Conservation (phyloP, 2,113 vertebrate genomes). For the Gobio gobio region DNA sequence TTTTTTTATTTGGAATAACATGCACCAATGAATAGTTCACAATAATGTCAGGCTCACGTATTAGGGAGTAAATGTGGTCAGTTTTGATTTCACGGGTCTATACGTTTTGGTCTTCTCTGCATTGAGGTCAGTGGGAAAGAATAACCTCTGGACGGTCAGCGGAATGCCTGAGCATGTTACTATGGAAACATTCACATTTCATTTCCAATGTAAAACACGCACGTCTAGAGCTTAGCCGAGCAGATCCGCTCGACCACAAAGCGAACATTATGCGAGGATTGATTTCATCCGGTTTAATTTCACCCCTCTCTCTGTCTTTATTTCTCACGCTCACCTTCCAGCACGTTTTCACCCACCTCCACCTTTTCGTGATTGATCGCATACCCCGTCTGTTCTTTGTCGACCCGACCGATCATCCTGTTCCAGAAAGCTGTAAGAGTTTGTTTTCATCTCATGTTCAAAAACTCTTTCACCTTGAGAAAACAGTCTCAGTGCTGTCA, state of each 20-base stretch:
- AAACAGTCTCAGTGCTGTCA: neutral
- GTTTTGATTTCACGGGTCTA: constrained; percentile 3
- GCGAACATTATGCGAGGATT: constrained; percentile 32
- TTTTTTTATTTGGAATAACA: neutral
- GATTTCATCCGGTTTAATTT: constrained; percentile 15
- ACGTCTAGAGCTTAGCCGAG: constrained; percentile 12
- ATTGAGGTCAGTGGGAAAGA: constrained; percentile 12
- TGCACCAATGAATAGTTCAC: neutral
- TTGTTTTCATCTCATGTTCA: constrained; percentile 29
- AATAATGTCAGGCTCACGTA: neutral
- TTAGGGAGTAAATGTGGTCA: neutral
- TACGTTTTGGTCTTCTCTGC: constrained; percentile 1
- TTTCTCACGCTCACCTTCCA: constrained; percentile 19
- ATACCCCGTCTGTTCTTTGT: constrained; percentile 19
- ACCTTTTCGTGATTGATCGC: constrained; percentile 16
- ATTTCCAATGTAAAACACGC: constrained; percentile 45
- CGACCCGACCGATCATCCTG: constrained; percentile 28
- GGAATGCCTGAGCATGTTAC: constrained; percentile 37
- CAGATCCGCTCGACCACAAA: constrained; percentile 12
- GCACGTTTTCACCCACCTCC: neutral
- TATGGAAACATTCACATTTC: constrained; percentile 47
- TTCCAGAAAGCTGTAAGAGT: constrained; percentile 31
- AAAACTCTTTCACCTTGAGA: constrained; percentile 36
- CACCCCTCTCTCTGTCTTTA: neutral
- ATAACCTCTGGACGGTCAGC: constrained; percentile 41